A percentile compares a stretch with the other conserved stretches of the same genome.
Evolutionary conservation across 1,140 invertebrate species (phyloP).

Genomic region (Adoxophyes honmai): DNA sequence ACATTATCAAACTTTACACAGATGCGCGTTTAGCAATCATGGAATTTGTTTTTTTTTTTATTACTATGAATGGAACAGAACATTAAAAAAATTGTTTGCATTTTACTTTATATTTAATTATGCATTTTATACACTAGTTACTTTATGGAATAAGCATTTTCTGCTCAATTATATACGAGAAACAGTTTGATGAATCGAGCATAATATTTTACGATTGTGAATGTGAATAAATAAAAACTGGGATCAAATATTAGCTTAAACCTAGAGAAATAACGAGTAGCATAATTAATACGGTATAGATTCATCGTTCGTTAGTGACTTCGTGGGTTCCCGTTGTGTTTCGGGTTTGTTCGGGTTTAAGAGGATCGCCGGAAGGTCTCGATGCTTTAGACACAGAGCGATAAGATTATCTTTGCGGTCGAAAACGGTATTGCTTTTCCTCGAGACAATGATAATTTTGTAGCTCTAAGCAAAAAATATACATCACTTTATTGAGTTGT

Average conservation of each 20-base stretch:
- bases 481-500: slow-evolving; percentile 6
- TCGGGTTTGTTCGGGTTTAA: too few species aligned
- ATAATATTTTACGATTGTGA: slow-evolving; percentile 22
- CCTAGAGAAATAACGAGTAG: too few species aligned
- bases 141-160: slow-evolving; percentile 20
- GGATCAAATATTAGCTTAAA: slow-evolving; percentile 1
- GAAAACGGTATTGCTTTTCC: too few species aligned
- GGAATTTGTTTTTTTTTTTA: slow-evolving; percentile 1
- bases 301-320: too few species aligned
- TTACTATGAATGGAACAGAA: slow-evolving; percentile 21
- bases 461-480: not conserved
- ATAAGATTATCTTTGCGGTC: too few species aligned
- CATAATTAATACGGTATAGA: too few species aligned
- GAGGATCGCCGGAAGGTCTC: too few species aligned
- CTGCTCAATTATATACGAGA: slow-evolving; percentile 33
- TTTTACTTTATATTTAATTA: slow-evolving; percentile 28
- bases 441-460: not conserved
- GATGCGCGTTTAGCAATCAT: not conserved
- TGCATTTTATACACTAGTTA: slow-evolving; percentile 34
- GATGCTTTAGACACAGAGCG: too few species aligned
- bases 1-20: too few species aligned
- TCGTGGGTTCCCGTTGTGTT: too few species aligned
- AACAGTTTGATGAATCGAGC: slow-evolving; percentile 20
- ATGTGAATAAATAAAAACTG: slow-evolving; percentile 16
- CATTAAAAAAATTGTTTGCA: slow-evolving; percentile 28